Conservation (phyloP, 1,140 invertebrate species). For the Marisa cornuarietis region DNA sequence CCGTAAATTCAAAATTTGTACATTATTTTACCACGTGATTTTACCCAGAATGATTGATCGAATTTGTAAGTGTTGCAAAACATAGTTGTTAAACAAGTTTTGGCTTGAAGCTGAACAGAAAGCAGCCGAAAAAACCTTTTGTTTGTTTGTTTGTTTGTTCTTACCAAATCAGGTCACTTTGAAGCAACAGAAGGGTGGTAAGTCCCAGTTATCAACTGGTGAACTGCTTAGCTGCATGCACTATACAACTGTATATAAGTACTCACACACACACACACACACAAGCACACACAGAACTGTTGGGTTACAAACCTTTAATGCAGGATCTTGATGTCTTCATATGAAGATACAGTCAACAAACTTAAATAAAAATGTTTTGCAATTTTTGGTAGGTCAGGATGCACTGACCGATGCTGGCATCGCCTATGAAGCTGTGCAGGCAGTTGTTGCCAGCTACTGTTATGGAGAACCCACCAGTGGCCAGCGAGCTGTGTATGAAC, state of each 20-base stretch:
- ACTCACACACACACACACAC: background rate
- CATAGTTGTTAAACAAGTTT: too few species aligned
- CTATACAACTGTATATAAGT: background rate
- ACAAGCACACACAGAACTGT: too few species aligned
- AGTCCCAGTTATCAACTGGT: too few species aligned
- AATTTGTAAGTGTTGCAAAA: too few species aligned
- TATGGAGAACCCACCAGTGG: conserved; percentile 97
- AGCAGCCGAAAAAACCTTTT: too few species aligned
- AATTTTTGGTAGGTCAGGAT: conserved; percentile 73
- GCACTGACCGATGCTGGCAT: conserved; percentile 88
- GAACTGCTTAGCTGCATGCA: too few species aligned
- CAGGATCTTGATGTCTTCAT: background rate
- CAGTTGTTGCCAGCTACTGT: conserved; percentile 93
- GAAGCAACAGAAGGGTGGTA: background rate
- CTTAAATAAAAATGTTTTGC: background rate
- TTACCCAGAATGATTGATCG: background rate
- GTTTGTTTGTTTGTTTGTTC: too few species aligned
- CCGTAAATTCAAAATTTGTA: background rate
- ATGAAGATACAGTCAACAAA: background rate
- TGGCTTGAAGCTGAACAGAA: too few species aligned
- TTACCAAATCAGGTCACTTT: too few species aligned
- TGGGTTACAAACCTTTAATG: background rate
- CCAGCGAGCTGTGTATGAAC: conserved; percentile 90
- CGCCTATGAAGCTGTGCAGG: conserved; percentile 81
- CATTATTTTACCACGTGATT: too few species aligned